A percentile compares a stretch with the other conserved stretches of the same genome.
Evolutionary conservation across 2,797 vertebrate species (phyloP).

Genomic region (Sparus aurata): DNA sequence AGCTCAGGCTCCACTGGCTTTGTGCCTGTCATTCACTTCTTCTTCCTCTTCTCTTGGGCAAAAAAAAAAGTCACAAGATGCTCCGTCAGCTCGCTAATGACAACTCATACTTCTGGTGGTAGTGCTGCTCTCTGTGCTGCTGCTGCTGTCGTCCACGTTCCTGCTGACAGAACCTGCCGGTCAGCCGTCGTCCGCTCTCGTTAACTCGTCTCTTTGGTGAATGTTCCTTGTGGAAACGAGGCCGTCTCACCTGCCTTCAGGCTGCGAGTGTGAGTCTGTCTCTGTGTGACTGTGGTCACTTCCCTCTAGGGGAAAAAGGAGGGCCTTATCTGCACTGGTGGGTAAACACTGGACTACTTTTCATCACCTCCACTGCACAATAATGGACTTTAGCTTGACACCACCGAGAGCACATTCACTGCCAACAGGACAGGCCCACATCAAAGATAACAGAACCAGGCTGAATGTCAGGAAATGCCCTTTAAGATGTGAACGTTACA

Average conservation of each 20-base stretch:
- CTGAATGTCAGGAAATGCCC: slow-evolving; percentile 71
- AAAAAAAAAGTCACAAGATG: slow-evolving; percentile 78
- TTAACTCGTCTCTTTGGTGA: neutral
- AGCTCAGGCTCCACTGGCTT: slow-evolving; percentile 44
- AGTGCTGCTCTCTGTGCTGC: slow-evolving; percentile 7
- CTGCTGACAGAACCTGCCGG: neutral
- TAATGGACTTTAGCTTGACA: slow-evolving; percentile 37
- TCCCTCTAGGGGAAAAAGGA: slow-evolving; percentile 75
- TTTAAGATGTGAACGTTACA: slow-evolving; percentile 12
- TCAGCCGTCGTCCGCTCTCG: neutral
- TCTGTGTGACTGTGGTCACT: slow-evolving; percentile 53
- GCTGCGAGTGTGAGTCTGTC: slow-evolving; percentile 11
- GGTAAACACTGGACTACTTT: slow-evolving; percentile 78
- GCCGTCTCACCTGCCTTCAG: slow-evolving; percentile 44
- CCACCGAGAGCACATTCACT: slow-evolving; percentile 13
- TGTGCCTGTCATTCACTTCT: slow-evolving; percentile 61
- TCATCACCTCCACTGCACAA: slow-evolving; percentile 69
- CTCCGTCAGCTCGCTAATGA: slow-evolving; percentile 55
- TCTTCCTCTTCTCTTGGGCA: slow-evolving; percentile 65
- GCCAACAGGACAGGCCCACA: slow-evolving; percentile 53
- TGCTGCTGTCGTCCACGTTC: slow-evolving; percentile 9
- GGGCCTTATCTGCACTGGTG: slow-evolving; percentile 78
- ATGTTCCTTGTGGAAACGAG: slow-evolving; percentile 5
- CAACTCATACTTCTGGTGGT: slow-evolving; percentile 47
- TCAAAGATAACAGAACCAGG: slow-evolving; percentile 43